Evolutionary conservation across 2,888 invertebrate species (phyloP).

Genomic region (Cataglyphis rosenhaueri): DNA sequence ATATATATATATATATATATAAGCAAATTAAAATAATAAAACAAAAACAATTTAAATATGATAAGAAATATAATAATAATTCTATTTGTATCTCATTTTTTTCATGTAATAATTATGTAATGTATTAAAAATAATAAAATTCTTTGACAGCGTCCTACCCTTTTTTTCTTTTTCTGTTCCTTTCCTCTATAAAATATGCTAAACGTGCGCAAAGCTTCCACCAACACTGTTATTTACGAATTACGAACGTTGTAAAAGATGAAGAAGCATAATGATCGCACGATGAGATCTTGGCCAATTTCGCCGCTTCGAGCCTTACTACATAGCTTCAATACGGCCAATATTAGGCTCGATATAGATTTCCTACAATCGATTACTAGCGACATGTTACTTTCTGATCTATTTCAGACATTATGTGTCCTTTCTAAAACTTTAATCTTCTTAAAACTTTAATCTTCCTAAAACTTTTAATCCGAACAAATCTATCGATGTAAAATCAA

Average conservation of each 20-base stretch:
- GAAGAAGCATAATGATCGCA: conserved; percentile 78
- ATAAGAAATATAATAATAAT: background rate
- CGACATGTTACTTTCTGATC: conserved; percentile 20
- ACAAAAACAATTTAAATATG: background rate
- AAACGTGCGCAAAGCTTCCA: conserved; percentile 77
- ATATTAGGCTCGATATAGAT: conserved; percentile 31
- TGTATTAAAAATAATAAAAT: background rate
- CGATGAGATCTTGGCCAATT: conserved; percentile 69
- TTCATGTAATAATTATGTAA: background rate
- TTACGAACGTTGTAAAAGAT: conserved; percentile 83
- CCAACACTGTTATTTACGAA: conserved; percentile 84
- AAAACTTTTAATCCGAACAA: background rate
- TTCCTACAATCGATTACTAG: conserved; percentile 57
- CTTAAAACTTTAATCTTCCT: no score
- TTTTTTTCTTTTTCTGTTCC: conserved; percentile 60
- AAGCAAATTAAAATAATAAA: background rate
- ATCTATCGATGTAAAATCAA: background rate
- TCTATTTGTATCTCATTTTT: background rate
- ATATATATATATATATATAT: background rate
- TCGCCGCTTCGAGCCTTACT: conserved; percentile 60
- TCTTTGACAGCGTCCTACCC: conserved; percentile 35
- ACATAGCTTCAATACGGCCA: conserved; percentile 52
- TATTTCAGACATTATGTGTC: background rate
- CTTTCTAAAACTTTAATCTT: background rate
- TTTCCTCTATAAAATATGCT: conserved; percentile 83